Evolutionary conservation across 1,140 invertebrate species (phyloP), one percentile per base, ranked within the genome.

Genomic region (Tribolium castaneum): DNA sequence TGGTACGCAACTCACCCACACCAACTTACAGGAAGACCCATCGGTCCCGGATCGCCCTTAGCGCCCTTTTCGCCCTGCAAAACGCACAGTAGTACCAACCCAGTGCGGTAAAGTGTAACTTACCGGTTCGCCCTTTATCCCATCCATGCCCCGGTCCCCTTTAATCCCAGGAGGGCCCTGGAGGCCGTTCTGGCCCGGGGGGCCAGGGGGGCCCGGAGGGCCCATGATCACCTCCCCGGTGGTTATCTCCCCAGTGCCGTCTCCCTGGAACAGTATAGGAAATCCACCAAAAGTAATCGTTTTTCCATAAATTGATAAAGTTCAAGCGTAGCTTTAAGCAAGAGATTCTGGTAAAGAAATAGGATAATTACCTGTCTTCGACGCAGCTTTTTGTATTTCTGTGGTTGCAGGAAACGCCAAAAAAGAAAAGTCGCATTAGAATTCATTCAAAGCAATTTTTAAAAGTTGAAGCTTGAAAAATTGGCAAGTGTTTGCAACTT

Each of bases 21-120:
- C 5, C n/a, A 45, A 94, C 94, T 93, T 92, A 97, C 97, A 82
- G 97, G 97, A 85, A 98, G 89, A 86, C 97, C 97, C 95, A 98
- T 98, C 62, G 96, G 96, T 83, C 97, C 97, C 62, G 94, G 92
- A 88, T 97, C 95, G 71, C 97, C 97, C 88, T 95, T 96, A 59
- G 91, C 90, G 70, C 96, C 97, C 88, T 96, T 95, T 80, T 95
- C 93, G 81, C 97, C 97, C 96, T 98, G 86, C 2, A 66, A 30
- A 30, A 30, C 6, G 4, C 25, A 30, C 1, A 30, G 4, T 30
- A 30, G 25, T 30, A 30, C 25, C 25, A 30, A 30, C 25, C 1
- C 3, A 30, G 5, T 30, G 3, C 3, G 5, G 6, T 30, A 30
- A 30, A 30, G 6, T 30, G 25, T 30, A 3, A 80, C 81, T 91